These are phyloP conservation scores for Thymelicus sylvestris DNA, from an alignment of 2,888 invertebrate species.

Conservation along the genomic window DNA sequence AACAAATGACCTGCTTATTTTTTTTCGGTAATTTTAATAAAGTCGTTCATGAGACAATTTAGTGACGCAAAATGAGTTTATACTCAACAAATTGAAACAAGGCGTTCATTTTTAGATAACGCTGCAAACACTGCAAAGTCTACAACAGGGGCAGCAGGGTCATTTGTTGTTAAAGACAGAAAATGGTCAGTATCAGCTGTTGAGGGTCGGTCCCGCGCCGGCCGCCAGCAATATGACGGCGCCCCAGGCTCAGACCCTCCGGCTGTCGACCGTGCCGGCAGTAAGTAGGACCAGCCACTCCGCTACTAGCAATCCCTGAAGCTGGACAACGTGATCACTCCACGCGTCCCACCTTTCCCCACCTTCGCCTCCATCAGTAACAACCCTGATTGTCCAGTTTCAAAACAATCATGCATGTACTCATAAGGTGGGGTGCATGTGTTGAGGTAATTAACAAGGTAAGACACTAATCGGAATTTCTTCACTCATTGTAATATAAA, in stretches of 20 bases:
- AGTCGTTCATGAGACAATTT: neutral
- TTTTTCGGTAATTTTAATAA: constrained; percentile 24
- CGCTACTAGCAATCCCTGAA: constrained; percentile 50
- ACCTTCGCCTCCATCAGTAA: constrained; percentile 10
- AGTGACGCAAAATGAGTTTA: constrained; percentile 13
- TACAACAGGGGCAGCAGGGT: constrained; percentile 95
- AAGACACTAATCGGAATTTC: constrained; percentile 55
- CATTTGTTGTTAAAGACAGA: constrained; percentile 97
- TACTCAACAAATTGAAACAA: constrained; percentile 61
- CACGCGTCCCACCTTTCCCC: constrained; percentile 4
- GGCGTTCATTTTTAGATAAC: constrained; percentile 90
- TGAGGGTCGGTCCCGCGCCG: constrained; percentile 92
- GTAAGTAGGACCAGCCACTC: constrained; percentile 89
- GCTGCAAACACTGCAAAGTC: constrained; percentile 93
- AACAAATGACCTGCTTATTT: constrained; percentile 46
- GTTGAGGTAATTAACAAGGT: constrained; percentile 68
- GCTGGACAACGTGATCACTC: constrained; percentile 49
- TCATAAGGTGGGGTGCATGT: constrained; percentile 74
- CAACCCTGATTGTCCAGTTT: constrained; percentile 56
- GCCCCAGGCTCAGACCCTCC: constrained; percentile 89
- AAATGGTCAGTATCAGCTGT: constrained; percentile 97
- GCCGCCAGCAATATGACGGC: constrained; percentile 83
- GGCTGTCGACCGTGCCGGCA: constrained; percentile 94
- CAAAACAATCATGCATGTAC: constrained; percentile 67
- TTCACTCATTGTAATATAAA: constrained; percentile 36